Evolutionary conservation across 2,888 invertebrate genomes (phyloP).

Genomic region (Synanthedon tipuliformis): DNA sequence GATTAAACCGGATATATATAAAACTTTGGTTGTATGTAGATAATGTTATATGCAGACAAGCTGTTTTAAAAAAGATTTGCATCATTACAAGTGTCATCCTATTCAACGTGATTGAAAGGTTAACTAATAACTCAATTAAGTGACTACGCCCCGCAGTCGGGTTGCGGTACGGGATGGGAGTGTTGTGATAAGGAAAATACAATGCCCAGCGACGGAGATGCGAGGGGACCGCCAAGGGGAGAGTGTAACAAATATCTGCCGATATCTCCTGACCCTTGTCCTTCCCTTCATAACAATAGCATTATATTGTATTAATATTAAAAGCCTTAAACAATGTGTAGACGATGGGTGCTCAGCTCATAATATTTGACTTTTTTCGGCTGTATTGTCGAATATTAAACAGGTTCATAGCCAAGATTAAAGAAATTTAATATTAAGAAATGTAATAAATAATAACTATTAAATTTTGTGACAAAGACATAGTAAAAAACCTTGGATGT

Average conservation of each 20-base stretch:
- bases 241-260: conserved; percentile 34
- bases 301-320: conserved; percentile 59
- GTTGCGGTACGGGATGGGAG: conserved; percentile 27
- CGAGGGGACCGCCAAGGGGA: conserved; percentile 15
- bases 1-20: too few species aligned
- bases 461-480: too few species aligned
- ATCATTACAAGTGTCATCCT: conserved; percentile 6
- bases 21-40: too few species aligned
- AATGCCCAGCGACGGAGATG: conserved; percentile 26
- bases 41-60: too few species aligned
- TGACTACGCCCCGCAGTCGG: conserved; percentile 39
- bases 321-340: conserved; percentile 36
- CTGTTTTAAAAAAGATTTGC: conserved; percentile 3
- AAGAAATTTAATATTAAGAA: too few species aligned
- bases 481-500: too few species aligned
- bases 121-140: conserved; percentile 62
- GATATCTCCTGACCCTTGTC: conserved; percentile 36
- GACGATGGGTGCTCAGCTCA: background rate
- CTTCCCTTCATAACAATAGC: conserved; percentile 41
- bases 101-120: conserved; percentile 36
- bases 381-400: too few species aligned
- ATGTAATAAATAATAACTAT: too few species aligned
- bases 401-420: too few species aligned
- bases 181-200: conserved; percentile 38
- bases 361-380: too few species aligned